These are phyloP conservation scores for Antheraea mylitta DNA, from an alignment of 1,140 invertebrate species.

Conservation along the genomic window DNA sequence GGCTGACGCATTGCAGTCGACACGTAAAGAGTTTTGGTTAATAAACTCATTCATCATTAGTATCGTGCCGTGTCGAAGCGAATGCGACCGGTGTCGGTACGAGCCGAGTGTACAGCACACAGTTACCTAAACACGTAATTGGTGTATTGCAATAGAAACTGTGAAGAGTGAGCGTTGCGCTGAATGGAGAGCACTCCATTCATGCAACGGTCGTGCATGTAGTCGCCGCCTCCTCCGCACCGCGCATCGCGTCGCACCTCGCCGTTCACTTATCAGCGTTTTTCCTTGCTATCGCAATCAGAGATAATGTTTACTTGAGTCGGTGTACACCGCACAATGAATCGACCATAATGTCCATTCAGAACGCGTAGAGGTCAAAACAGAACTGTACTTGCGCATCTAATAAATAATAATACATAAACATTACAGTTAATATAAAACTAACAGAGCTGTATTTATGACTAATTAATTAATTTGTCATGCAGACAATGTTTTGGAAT, in stretches of 20 bases:
- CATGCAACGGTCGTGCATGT: constrained; percentile 42
- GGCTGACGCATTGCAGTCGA: constrained; percentile 39
- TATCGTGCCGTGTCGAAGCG: constrained; percentile 22
- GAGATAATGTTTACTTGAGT: constrained; percentile 4
- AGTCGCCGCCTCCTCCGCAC: constrained; percentile 15
- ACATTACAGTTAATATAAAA: neutral
- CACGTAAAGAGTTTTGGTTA: constrained; percentile 48
- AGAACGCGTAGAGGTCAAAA: neutral
- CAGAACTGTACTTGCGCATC: neutral
- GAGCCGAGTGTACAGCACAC: constrained; percentile 13
- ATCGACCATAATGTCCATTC: constrained; percentile 2
- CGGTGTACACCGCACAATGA: constrained; percentile 5
- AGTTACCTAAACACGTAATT: constrained; percentile 41
- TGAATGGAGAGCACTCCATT: constrained; percentile 60
- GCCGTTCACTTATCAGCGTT: constrained; percentile 28
- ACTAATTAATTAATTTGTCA: too few relatives aligned
- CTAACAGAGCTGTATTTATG: too few relatives aligned
- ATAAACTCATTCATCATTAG: constrained; percentile 64
- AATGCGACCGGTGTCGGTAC: constrained; percentile 19
- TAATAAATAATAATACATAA: neutral
- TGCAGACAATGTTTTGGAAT: neutral
- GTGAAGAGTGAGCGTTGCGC: constrained; percentile 43
- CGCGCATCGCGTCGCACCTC: constrained; percentile 12
- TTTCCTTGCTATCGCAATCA: constrained; percentile 10
- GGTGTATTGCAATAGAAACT: constrained; percentile 50